Conservation (phyloP, 2,113 vertebrate species). For the zebrafish (Danio rerio) region GRCz12tu NC_133184.1:29234001-29234500, state of each 20-base stretch:
- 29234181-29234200: background rate
- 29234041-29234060: background rate
- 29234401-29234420: slow-evolving; percentile 18
- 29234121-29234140: background rate
- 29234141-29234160: slow-evolving; percentile 2
- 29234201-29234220: slow-evolving; percentile 36
- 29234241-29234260: slow-evolving; percentile 54
- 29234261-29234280: slow-evolving; percentile 32
- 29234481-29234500: slow-evolving; percentile 98
- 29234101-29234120: slow-evolving; percentile 16
- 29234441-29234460: slow-evolving; percentile 18
- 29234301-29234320: slow-evolving; percentile 27
- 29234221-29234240: slow-evolving; percentile 31
- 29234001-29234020: background rate
- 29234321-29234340: slow-evolving; percentile 19
- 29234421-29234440: slow-evolving; percentile 22
- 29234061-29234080: background rate
- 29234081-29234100: background rate
- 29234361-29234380: slow-evolving; percentile 5
- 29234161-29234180: slow-evolving; percentile 9
- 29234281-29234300: slow-evolving; percentile 47
- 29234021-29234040: background rate
- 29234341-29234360: background rate
- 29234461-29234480: slow-evolving; percentile 82
- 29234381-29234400: slow-evolving; percentile 31